A percentile compares a stretch with the other conserved stretches of the same genome.
phyloP scores from a whole-genome alignment of 2,797 vertebrate species.

The Salmo trutta region DNA sequence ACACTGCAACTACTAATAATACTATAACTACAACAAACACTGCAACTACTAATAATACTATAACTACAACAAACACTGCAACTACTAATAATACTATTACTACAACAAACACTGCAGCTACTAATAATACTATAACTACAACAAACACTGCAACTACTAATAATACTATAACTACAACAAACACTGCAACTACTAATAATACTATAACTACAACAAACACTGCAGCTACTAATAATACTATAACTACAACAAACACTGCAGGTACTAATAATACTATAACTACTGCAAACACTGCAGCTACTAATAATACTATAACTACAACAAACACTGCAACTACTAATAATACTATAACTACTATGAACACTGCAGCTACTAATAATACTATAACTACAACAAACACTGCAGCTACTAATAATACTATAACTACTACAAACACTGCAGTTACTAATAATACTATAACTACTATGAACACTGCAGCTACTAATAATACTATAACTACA shows the following conservation, averaged over 20 bases:
- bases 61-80: constrained; percentile 14
- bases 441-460: no score
- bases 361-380: constrained; percentile 21
- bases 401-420: no score
- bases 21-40: no score
- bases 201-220: not conserved
- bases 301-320: not conserved
- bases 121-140: not conserved
- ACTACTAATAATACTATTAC: not conserved
- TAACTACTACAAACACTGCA: no score
- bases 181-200: constrained; percentile 2
- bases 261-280: no score
- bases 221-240: constrained; percentile 13
- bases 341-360: constrained; percentile 32
- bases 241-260: no score
- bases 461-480: no score
- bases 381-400: no score
- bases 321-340: constrained; percentile 2
- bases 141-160: not conserved
- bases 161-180: constrained; percentile 16
- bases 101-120: no score
- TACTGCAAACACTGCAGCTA: constrained; percentile 15
- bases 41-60: not conserved
- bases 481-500: no score
- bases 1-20: constrained; percentile 11